Conservation (phyloP, 2,113 vertebrate species). For the Toxostoma redivivum region DNA sequence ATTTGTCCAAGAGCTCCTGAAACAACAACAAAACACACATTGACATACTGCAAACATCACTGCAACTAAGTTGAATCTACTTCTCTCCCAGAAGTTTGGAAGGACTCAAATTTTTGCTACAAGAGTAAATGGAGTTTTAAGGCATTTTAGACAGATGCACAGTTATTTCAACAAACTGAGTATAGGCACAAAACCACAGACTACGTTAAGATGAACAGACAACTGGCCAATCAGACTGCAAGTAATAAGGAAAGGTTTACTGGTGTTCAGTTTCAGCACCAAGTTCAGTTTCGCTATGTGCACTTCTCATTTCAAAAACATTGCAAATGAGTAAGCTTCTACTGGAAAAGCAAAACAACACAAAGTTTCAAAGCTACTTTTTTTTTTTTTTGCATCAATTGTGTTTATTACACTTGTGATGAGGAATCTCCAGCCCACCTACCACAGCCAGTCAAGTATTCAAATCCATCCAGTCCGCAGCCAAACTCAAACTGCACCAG, state of each 20-base stretch:
- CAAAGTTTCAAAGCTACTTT: background rate
- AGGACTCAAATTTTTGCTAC: background rate
- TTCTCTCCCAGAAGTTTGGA: background rate
- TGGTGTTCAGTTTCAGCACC: background rate
- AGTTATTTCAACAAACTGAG: background rate
- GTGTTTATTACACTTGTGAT: background rate
- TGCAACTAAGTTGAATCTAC: background rate
- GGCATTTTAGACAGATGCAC: background rate
- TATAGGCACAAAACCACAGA: background rate
- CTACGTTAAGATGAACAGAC: background rate
- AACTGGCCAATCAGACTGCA: background rate
- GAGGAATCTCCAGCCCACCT: background rate
- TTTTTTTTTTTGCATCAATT: background rate
- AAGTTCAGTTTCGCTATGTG: background rate
- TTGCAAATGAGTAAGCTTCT: background rate
- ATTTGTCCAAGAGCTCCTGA: conserved; percentile 84
- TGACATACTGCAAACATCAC: background rate
- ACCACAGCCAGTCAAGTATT: background rate
- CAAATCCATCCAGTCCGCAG: rapidly evolving
- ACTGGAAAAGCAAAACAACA: background rate
- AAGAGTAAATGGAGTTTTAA: background rate
- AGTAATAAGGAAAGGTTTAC: background rate
- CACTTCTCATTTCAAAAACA: background rate
- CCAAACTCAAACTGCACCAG: background rate
- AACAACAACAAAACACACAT: conserved; percentile 11